Conservation (phyloP, 2,888 invertebrate genomes). For the Poecilobothrus nobilitatus region DNA sequence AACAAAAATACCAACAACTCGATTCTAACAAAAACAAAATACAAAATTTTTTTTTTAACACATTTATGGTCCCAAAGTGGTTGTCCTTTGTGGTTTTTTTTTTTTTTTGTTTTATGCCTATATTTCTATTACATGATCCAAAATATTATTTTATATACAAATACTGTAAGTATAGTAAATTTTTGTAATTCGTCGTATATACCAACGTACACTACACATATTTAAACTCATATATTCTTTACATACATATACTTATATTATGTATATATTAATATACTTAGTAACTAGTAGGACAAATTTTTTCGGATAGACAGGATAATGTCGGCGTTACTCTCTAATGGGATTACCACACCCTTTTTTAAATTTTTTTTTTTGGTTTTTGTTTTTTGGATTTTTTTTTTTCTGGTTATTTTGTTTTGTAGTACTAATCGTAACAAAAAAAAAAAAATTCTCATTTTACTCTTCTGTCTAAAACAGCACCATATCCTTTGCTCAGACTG, state of each 20-base stretch:
- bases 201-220: too few relatives aligned
- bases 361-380: not conserved
- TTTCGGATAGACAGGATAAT: slow-evolving; percentile 4
- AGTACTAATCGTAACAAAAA: not conserved
- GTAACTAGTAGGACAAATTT: not conserved
- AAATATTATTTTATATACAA: not conserved
- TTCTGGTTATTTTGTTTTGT: not conserved
- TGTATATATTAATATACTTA: too few relatives aligned
- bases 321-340: slow-evolving; percentile 29
- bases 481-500: too few relatives aligned
- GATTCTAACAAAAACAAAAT: slow-evolving; percentile 17
- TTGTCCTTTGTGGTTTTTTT: slow-evolving; percentile 14
- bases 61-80: slow-evolving; percentile 25
- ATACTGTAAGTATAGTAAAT: too few relatives aligned
- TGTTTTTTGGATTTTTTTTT: not conserved
- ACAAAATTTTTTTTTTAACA: slow-evolving; percentile 25
- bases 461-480: too few relatives aligned
- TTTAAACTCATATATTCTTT: too few relatives aligned
- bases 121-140: not conserved
- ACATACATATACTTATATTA: too few relatives aligned
- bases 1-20: not conserved
- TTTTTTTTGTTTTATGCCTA: too few relatives aligned
- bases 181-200: too few relatives aligned
- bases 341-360: slow-evolving; percentile 34
- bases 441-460: too few relatives aligned